Conservation (phyloP, 2,797 vertebrate genomes). For the Arrhamphus sclerolepis region DNA sequence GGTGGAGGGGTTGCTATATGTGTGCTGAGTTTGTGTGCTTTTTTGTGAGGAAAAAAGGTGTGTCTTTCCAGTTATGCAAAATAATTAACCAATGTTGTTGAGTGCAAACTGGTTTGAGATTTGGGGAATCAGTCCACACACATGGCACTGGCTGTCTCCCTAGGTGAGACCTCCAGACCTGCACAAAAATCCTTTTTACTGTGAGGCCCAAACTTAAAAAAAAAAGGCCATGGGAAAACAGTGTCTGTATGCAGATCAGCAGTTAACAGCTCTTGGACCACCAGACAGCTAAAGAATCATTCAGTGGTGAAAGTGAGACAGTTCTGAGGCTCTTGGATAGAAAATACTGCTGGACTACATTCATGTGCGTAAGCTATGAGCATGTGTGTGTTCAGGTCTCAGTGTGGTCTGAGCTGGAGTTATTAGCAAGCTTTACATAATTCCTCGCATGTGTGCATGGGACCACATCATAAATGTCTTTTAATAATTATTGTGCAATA, state of each 20-base stretch:
- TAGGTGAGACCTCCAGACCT: constrained; percentile 44
- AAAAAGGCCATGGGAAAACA: constrained; percentile 28
- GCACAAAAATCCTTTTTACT: constrained; percentile 35
- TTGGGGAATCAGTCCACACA: constrained; percentile 40
- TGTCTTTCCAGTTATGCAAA: no score
- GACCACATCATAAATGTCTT: constrained; percentile 39
- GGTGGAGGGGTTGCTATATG: no score
- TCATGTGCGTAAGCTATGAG: neutral
- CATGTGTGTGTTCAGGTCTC: constrained; percentile 21
- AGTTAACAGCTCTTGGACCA: constrained; percentile 34
- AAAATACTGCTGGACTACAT: constrained; percentile 14
- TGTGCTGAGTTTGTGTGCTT: no score
- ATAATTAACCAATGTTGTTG: no score
- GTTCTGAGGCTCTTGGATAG: no score
- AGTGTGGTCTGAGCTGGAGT: constrained; percentile 28
- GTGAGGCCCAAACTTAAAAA: constrained; percentile 44
- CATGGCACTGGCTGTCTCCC: constrained; percentile 47
- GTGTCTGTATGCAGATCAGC: constrained; percentile 53
- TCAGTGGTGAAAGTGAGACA: no score
- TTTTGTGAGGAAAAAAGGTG: no score
- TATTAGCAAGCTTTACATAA: constrained; percentile 39
- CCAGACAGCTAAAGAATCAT: no score
- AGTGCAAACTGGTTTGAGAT: no score
- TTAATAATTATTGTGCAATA: constrained; percentile 43
- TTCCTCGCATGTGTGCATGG: constrained; percentile 28